A percentile compares a stretch with the other conserved stretches of the same genome.
Evolutionary conservation across 2,888 invertebrate species (phyloP).

Genomic region (Brachyopa scutellaris): DNA sequence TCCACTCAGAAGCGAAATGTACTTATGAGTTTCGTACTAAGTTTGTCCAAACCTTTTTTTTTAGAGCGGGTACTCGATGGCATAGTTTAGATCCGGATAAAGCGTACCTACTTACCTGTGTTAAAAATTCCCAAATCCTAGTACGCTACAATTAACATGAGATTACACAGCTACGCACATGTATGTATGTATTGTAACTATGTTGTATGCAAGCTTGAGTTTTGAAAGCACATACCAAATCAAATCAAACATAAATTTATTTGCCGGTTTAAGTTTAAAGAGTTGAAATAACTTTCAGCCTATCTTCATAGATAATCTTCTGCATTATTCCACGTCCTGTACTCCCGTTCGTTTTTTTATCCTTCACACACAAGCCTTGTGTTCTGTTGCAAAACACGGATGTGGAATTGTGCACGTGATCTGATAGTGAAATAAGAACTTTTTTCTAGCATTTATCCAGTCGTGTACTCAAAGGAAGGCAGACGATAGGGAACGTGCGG

Average conservation of each 20-base stretch:
- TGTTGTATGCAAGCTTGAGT: conserved; percentile 23
- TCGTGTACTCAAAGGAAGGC: conserved; percentile 62
- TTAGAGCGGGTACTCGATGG: no score
- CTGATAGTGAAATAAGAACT: conserved; percentile 72
- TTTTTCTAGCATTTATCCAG: conserved; percentile 69
- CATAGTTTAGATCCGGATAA: no score
- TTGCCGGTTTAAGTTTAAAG: conserved; percentile 59
- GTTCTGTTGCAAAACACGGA: conserved; percentile 69
- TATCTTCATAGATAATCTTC: conserved; percentile 67
- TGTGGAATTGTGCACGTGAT: conserved; percentile 73
- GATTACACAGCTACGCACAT: no score
- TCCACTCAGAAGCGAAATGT: no score
- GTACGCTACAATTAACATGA: no score
- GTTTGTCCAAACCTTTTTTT: no score
- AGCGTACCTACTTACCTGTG: no score
- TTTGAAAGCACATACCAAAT: conserved; percentile 32
- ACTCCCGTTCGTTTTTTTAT: conserved; percentile 62
- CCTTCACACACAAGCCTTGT: conserved; percentile 64
- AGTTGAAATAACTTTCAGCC: conserved; percentile 66
- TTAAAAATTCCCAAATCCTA: no score
- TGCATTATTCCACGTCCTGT: conserved; percentile 69
- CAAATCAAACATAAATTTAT: conserved; percentile 62
- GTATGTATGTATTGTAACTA: no score
- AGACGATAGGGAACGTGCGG: conserved; percentile 56
- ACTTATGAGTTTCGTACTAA: no score